Conservation (phyloP, 2,113 vertebrate genomes). For the Aythya baeri region DNA sequence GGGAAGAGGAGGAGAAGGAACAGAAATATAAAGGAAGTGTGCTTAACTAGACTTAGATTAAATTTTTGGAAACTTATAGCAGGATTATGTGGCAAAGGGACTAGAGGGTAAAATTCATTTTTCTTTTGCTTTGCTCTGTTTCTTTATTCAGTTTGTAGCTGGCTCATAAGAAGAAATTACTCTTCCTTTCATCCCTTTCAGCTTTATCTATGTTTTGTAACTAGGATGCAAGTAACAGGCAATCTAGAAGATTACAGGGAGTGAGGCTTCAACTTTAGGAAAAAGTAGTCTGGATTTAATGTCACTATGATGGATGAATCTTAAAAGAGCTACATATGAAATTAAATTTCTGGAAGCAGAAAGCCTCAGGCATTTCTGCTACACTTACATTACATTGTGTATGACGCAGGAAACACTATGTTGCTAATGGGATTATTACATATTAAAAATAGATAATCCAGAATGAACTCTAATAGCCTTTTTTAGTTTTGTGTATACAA, state of each 20-base stretch:
- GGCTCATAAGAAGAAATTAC: not conserved
- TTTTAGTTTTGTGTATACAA: not conserved
- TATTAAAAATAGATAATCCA: not conserved
- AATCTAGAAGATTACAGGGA: not conserved
- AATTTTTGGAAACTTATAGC: not conserved
- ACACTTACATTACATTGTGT: not conserved
- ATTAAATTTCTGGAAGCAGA: conserved; percentile 3
- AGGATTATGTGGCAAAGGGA: not conserved
- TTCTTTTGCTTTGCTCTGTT: not conserved
- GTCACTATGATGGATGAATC: not conserved
- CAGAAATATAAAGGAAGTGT: not conserved
- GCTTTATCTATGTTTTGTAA: not conserved
- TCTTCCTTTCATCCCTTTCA: not conserved
- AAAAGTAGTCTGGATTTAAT: not conserved
- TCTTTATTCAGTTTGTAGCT: not conserved
- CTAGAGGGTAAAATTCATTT: not conserved
- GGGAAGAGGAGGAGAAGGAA: not conserved
- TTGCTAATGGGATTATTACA: not conserved
- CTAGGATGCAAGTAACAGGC: not conserved
- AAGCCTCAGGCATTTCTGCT: not conserved
- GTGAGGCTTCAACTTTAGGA: not conserved
- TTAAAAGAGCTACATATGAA: not conserved
- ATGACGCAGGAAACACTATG: not conserved
- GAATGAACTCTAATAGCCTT: not conserved
- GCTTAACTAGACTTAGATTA: not conserved